Base-by-base conservation (phyloP, 2,113 vertebrate species). In the Tringa solitaria region DNA sequence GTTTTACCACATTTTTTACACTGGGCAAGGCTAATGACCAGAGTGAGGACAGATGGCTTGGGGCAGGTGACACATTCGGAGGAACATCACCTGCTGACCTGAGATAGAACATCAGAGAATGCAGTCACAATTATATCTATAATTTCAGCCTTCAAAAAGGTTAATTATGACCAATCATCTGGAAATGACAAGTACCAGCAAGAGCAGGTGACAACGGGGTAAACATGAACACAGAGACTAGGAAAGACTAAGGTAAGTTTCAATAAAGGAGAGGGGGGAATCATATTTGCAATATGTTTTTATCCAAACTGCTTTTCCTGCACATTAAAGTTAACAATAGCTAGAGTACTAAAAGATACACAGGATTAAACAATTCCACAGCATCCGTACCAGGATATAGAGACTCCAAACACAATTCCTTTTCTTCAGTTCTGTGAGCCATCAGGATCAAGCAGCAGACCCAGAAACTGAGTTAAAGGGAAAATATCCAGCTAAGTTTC, bases 1-100 rank as follows among this genome's bases (percentile, higher is more conserved):
- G 95, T 45, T 92, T 98, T 32, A 97, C 19, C 50, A 81, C 32
- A 56, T 72, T 87, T 88, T 80, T 97, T 10, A 98, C 8, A 5
- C 60, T 91, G 53, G 96, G 87, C 74, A 98, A 90, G 57, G 76
- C 70, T 28, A 92, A 87, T 8, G 83, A 91, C 97, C 97, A 97
- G 37, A 32, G 68, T 10, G 56, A 90, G 60, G 83, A 91, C 20
- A 86, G 68, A 64, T 78, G 82, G 67, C 51, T 82, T 90, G 90
- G 96, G 33, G 22, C 56, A 33, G 79, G 12, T 9, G 67, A 9
- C 5, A 2, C 8, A 35, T 69, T 87, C 73, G 32, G 53, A 83
- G 87, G 74, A 91, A 86, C 32, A 91, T 19, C 80, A 92, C 2
- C 35, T 32, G 94, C 41, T 60, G 87, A 83, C 93, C 98, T 98